phyloP scores from a whole-genome alignment of 2,113 vertebrate genomes.

The Acanthochromis polyacanthus region DNA sequence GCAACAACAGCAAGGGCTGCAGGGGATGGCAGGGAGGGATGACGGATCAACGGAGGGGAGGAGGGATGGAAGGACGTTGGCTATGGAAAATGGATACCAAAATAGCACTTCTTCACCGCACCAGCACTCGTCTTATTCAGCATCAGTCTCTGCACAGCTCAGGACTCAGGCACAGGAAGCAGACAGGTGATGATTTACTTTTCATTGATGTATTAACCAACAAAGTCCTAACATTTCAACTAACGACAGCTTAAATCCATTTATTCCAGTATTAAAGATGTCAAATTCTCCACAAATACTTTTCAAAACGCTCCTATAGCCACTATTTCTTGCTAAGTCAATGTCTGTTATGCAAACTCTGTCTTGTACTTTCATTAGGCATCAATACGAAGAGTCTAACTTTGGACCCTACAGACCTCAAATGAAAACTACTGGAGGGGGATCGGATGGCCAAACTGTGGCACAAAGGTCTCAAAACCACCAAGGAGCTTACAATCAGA shows the following conservation, averaged over 20 bases:
- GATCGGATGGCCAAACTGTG: constrained; percentile 62
- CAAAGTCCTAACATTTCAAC: too few relatives aligned
- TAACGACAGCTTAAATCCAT: too few relatives aligned
- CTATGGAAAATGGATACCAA: constrained; percentile 88
- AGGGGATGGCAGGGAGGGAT: constrained; percentile 38
- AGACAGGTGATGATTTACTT: constrained; percentile 69
- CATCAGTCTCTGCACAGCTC: constrained; percentile 13
- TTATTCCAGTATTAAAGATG: too few relatives aligned
- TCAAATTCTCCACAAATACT: too few relatives aligned
- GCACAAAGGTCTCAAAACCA: constrained; percentile 30
- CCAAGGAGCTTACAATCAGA: constrained; percentile 35
- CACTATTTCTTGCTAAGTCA: too few relatives aligned
- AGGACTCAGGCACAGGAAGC: constrained; percentile 27
- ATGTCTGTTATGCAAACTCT: neutral
- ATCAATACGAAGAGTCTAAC: constrained; percentile 62
- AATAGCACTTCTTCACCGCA: constrained; percentile 65
- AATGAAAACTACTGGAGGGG: constrained; percentile 38
- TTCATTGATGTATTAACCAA: neutral
- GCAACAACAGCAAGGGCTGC: constrained; percentile 5
- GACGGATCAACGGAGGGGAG: constrained; percentile 24
- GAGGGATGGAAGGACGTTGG: constrained; percentile 36
- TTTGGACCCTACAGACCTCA: constrained; percentile 74
- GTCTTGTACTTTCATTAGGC: constrained; percentile 28
- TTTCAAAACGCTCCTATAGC: too few relatives aligned
- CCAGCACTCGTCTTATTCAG: neutral